Percentiles rank a stretch among this genome's conserved stretches.
Conservation (phyloP, 2,888 invertebrate species). For the Falcaria lacertinaria region DNA sequence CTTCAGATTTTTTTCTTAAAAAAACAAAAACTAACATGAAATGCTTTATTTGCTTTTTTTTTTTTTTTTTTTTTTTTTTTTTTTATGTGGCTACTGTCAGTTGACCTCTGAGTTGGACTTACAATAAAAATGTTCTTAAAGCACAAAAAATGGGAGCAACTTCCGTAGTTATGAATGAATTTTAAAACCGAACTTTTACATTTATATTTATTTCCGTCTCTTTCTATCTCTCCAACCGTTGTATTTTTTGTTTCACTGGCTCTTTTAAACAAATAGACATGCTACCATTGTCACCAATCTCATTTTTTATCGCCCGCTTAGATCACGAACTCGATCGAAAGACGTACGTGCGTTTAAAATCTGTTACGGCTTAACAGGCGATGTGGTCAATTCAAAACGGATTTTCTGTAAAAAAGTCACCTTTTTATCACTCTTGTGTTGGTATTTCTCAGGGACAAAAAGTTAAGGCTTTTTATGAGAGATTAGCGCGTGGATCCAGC, state of each 20-base stretch:
- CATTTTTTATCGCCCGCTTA: constrained; percentile 36
- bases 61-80: too few species aligned
- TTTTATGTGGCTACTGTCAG: too few species aligned
- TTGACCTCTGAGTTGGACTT: too few species aligned
- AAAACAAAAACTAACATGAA: too few species aligned
- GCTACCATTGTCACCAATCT: constrained; percentile 31
- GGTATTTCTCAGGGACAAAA: constrained; percentile 41
- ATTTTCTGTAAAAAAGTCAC: constrained; percentile 29
- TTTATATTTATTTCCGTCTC: not conserved
- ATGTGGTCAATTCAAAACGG: constrained; percentile 47
- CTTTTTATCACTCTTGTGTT: constrained; percentile 41
- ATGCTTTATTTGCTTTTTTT: too few species aligned
- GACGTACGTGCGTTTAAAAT: constrained; percentile 59
- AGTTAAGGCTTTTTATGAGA: constrained; percentile 22
- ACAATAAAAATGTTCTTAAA: not conserved
- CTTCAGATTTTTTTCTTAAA: too few species aligned
- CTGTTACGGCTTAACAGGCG: constrained; percentile 37
- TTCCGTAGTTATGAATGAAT: constrained; percentile 3
- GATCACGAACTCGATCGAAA: constrained; percentile 50
- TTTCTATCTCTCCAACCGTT: not conserved
- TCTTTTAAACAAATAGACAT: constrained; percentile 33
- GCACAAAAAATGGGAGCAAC: not conserved
- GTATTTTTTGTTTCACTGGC: constrained; percentile 7
- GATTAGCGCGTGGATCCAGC: constrained; percentile 35
- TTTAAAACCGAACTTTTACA: not conserved